These are phyloP conservation scores for Trialeurodes vaporariorum DNA, from an alignment of 1,140 invertebrate genomes.

Conservation along the genomic window DNA sequence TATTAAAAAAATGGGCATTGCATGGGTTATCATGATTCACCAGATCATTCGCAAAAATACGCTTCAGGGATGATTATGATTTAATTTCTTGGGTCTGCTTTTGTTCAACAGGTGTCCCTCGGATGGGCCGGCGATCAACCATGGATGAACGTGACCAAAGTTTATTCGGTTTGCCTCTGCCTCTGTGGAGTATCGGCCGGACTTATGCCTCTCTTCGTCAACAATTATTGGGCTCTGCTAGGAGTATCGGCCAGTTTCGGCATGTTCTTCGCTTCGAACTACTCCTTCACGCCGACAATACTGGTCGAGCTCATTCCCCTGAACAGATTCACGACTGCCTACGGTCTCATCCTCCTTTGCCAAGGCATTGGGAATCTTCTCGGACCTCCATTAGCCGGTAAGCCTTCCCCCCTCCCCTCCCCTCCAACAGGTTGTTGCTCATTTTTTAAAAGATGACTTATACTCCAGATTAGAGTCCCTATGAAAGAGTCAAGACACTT, in stretches of 20 bases:
- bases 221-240: slow-evolving; percentile 45
- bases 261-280: slow-evolving; percentile 72
- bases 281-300: slow-evolving; percentile 78
- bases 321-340: slow-evolving; percentile 72
- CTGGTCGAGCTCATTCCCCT: slow-evolving; percentile 66
- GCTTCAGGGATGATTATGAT: background rate
- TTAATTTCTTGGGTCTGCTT: background rate
- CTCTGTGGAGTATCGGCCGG: slow-evolving; percentile 58
- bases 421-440: too few species aligned
- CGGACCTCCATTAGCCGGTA: slow-evolving; percentile 48
- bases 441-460: too few species aligned
- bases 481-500: too few species aligned
- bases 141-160: slow-evolving; percentile 72
- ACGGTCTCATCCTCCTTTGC: slow-evolving; percentile 72
- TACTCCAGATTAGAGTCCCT: too few species aligned
- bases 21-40: too few species aligned
- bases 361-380: slow-evolving; percentile 63
- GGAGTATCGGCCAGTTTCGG: slow-evolving; percentile 51
- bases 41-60: too few species aligned
- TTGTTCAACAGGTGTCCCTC: slow-evolving; percentile 49
- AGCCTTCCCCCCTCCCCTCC: too few species aligned
- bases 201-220: slow-evolving; percentile 53
- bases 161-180: slow-evolving; percentile 62
- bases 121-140: slow-evolving; percentile 81
- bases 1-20: too few species aligned